These are phyloP conservation scores for Takifugu ocellatus DNA, from an alignment of 2,797 vertebrate species.

Conservation along the genomic window DNA sequence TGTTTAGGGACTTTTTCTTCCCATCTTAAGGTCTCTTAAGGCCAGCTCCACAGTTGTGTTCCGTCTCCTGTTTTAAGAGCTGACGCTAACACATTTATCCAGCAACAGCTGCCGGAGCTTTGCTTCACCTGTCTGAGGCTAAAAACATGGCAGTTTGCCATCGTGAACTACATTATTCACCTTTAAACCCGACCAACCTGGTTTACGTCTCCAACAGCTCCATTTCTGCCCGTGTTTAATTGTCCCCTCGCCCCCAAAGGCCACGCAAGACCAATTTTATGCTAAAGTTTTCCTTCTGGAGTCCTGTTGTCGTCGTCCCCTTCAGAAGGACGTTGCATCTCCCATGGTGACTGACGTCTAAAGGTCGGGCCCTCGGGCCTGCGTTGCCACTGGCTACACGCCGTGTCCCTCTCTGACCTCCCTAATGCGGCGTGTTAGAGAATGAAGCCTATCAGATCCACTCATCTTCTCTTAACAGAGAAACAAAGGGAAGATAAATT, in stretches of 20 bases:
- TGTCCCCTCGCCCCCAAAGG: conserved; percentile 19
- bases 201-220: conserved; percentile 8
- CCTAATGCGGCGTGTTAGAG: conserved; percentile 36
- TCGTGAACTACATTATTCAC: background rate
- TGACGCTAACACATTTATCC: too few relatives aligned
- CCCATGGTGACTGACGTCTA: conserved; percentile 36
- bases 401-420: conserved; percentile 54
- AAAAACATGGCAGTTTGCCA: background rate
- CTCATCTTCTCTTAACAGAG: conserved; percentile 37
- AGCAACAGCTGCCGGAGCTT: too few relatives aligned
- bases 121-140: too few relatives aligned
- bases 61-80: too few relatives aligned
- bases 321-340: conserved; percentile 56
- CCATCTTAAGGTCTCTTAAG: background rate
- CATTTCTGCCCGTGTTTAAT: conserved; percentile 13
- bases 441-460: conserved; percentile 19
- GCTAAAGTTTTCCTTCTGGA: conserved; percentile 41
- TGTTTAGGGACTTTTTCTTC: conserved; percentile 6
- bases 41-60: background rate
- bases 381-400: conserved; percentile 51
- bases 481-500: conserved; percentile 27
- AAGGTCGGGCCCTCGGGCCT: conserved; percentile 52
- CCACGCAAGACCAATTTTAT: conserved; percentile 17
- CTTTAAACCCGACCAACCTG: conserved; percentile 1
- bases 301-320: conserved; percentile 41